phyloP scores from a whole-genome alignment of 2,797 vertebrate genomes.

The Scomberomorus guttatus region DNA sequence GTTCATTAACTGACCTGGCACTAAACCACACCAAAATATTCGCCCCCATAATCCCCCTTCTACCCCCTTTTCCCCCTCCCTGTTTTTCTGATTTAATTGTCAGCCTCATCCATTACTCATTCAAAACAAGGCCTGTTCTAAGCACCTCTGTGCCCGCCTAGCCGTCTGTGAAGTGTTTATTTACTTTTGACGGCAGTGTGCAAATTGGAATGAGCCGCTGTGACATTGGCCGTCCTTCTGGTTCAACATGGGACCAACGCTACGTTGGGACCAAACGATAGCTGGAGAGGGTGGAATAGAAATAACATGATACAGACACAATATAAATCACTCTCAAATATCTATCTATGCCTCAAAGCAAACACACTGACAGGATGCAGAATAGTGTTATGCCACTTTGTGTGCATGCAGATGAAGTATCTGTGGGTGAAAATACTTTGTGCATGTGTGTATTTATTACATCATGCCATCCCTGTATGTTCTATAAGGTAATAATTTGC shows the following conservation, averaged over 20 bases:
- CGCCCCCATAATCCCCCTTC: conserved; percentile 37
- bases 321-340: conserved; percentile 28
- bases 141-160: conserved; percentile 59
- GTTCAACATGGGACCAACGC: conserved; percentile 48
- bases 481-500: neutral
- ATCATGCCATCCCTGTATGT: neutral
- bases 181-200: conserved; percentile 69
- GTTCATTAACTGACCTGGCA: conserved; percentile 76
- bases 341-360: neutral
- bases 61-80: neutral
- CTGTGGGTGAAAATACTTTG: neutral
- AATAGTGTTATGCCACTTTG: neutral
- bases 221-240: conserved; percentile 75
- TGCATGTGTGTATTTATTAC: neutral
- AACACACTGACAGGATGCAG: conserved; percentile 6
- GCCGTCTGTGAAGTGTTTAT: conserved; percentile 71
- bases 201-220: conserved; percentile 68
- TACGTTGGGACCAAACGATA: conserved; percentile 39
- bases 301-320: conserved; percentile 8
- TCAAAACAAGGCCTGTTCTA: conserved; percentile 69
- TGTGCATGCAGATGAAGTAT: neutral
- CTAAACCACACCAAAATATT: conserved; percentile 65
- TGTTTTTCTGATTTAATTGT: conserved; percentile 65
- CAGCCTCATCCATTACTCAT: conserved; percentile 72
- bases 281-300: conserved; percentile 11